Percentiles rank a stretch among this genome's conserved stretches.
phyloP scores from a whole-genome alignment of 2,797 vertebrate species.

The Saxicola maurus region DNA sequence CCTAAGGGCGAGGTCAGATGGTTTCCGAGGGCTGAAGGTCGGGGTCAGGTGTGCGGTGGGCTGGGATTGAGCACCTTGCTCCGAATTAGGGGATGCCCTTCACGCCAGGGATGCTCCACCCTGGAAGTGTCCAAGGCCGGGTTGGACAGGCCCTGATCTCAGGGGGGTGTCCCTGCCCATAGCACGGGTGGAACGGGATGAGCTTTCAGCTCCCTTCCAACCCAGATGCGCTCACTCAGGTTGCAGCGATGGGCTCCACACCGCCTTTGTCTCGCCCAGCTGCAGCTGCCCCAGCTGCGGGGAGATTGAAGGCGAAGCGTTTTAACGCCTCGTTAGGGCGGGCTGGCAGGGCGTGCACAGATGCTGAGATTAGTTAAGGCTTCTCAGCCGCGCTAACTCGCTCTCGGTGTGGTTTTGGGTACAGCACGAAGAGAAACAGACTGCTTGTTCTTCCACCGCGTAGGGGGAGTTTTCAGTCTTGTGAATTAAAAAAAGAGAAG shows the following conservation, averaged over 20 bases:
- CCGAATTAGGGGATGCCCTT: neutral
- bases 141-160: rapidly evolving
- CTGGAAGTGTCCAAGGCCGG: neutral
- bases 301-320: neutral
- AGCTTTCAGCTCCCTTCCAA: neutral
- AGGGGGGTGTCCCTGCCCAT: neutral
- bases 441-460: neutral
- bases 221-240: neutral
- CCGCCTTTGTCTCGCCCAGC: neutral
- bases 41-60: neutral
- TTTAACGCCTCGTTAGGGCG: neutral
- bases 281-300: neutral
- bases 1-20: neutral
- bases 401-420: neutral
- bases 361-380: constrained; percentile 4
- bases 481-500: neutral
- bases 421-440: neutral
- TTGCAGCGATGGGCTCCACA: neutral
- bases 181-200: neutral
- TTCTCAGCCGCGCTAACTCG: neutral
- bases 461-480: neutral
- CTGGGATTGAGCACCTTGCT: neutral
- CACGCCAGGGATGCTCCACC: neutral
- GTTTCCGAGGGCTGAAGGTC: neutral
- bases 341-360: neutral